These are phyloP conservation scores for Tapirus terrestris DNA, from an alignment of 2,113 vertebrate species.

Conservation along the genomic window DNA sequence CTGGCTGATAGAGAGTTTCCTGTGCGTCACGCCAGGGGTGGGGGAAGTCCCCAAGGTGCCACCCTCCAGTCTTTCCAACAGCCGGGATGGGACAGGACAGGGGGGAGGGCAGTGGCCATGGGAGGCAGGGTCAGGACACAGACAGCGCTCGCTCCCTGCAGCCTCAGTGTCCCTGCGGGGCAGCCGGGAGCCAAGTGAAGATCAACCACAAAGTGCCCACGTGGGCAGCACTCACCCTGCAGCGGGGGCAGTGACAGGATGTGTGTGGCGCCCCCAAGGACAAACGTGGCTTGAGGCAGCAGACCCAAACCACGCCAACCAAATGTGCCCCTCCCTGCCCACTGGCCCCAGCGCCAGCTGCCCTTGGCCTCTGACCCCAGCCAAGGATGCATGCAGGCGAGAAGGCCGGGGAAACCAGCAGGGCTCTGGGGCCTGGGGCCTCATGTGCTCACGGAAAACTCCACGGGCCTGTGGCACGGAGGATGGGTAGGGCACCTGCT, in stretches of 20 bases:
- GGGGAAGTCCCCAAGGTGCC: slow-evolving; percentile 75
- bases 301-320: not conserved
- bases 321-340: not conserved
- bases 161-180: not conserved
- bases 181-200: not conserved
- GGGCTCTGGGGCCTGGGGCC: not conserved
- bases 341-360: not conserved
- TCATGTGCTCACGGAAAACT: not conserved
- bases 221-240: not conserved
- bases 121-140: not conserved
- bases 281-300: not conserved
- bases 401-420: not conserved
- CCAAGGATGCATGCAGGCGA: not conserved
- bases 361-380: not conserved
- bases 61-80: slow-evolving; percentile 64
- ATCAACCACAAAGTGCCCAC: not conserved
- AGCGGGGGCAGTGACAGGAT: not conserved
- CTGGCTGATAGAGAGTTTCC: slow-evolving; percentile 79
- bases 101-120: not conserved
- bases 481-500: not conserved
- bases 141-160: not conserved
- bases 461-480: not conserved
- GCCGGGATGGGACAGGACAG: not conserved
- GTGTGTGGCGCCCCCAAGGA: not conserved
- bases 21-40: slow-evolving; percentile 73